Base-by-base conservation (phyloP, 1,140 invertebrate species). In the Danaus melanippus region DNA sequence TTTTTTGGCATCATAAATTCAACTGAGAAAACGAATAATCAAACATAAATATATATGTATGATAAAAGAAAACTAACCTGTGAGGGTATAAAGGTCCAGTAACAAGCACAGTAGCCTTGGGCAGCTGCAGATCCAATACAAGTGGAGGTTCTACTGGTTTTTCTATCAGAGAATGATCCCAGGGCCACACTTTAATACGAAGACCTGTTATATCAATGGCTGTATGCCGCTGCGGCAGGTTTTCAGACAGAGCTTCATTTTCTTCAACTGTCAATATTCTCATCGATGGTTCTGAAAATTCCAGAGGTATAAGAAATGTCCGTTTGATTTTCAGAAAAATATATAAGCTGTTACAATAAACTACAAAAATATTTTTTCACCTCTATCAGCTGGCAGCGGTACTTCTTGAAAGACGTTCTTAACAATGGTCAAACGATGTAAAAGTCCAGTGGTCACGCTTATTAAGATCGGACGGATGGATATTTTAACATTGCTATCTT, bases 181-280 rank as follows among this genome's bases (percentile, higher is more conserved):
- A 74, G 0, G 79, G 82, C 6, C 62, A 12, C 7, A 77, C 0
- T 4, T 68, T 64, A 7, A 79, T 10, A 2, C 58, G 56, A 1
- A 76, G n/a, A 0, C 66, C 71, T 5, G 11, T 51, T 7, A 67
- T 32, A 5, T 71, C 57, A 1, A 83, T 11, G 8, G 50, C 53
- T 0, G 64, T 55, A 0, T 67, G 68, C 39, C 71, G 63, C 40
- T 74, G 70, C 0, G 82, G 82, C 9, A 79, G 39, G 50, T 83
- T 85, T 3, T 74, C 74, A 1, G 45, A 54, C 0, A 84, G 54
- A 0, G 76, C 62, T 0, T 81, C 78, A 21, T 72, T 74, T 54
- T 83, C 79, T 58, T 84, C 81, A 11, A 83, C 71, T 0, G 81
- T 84, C 0, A 83, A 54, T 0, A 55, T 64, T 0, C 75, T 72